Conservation (phyloP, 2,113 vertebrate genomes). For the Herpetotheres cachinnans region DNA sequence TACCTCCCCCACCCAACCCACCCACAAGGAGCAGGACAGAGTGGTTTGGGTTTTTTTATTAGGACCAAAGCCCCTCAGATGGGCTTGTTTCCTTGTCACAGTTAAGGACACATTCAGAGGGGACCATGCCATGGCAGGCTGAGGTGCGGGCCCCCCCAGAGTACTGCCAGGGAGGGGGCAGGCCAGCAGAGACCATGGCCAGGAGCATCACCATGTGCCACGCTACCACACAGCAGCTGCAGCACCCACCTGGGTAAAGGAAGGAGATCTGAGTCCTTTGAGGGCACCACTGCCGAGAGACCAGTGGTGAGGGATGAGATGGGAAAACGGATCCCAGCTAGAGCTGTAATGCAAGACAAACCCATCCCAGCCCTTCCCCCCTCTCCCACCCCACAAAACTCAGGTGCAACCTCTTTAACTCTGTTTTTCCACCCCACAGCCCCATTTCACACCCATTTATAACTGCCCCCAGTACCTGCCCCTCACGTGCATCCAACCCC, state of each 20-base stretch:
- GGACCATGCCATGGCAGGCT: neutral
- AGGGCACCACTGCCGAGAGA: neutral
- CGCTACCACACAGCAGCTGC: rapidly evolving
- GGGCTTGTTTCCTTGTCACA: neutral
- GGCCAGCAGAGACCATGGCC: neutral
- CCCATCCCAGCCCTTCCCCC: neutral
- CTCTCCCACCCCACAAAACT: neutral
- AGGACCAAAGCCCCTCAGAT: neutral
- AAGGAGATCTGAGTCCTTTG: neutral
- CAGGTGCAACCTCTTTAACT: neutral
- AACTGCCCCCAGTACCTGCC: neutral
- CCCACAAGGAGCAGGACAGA: neutral
- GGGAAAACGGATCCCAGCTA: neutral
- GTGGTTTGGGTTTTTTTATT: neutral
- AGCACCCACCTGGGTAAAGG: neutral
- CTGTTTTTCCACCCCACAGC: neutral
- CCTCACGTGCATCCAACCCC: neutral
- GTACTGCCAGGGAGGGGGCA: neutral
- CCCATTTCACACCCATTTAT: neutral
- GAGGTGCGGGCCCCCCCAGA: neutral
- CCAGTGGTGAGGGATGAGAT: neutral
- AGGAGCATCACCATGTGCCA: neutral
- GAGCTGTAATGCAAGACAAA: neutral
- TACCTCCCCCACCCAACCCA: neutral
- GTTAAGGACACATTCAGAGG: neutral